Evolutionary conservation across 1,140 invertebrate genomes (phyloP), one percentile per base, ranked within the genome.

Genomic region (Holotrichia oblita): DNA sequence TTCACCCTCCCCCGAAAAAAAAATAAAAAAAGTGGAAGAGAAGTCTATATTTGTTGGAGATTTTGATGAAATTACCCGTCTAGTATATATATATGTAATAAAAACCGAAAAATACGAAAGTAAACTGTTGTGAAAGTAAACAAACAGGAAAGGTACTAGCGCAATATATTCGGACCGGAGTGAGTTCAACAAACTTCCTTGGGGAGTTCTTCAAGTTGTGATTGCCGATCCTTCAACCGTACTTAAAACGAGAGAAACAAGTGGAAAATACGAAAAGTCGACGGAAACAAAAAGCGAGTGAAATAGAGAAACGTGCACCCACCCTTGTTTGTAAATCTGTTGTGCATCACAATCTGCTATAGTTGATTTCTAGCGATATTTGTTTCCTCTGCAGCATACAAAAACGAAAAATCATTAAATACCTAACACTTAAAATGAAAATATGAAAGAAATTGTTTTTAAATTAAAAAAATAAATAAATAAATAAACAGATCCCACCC

Each of bases 241-340:
- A 8, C 12, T 12, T 27, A 22, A 34, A 1, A 69, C 12, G 61
- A 22, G 27, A 27, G 22, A 24, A 34, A 69, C 22, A 34, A 69
- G 61, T 22, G 61, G 61, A 27, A 27, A 27, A 27, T 34, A 69
- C 4, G 22, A 69, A 34, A 61, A 61, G 8, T 61, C 42, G 59
- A 61, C 59, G 59, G 22, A 17, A 12, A 9, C 8, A 69, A 9
- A 34, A 69, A 24, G 27, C 22, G 22, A 69, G 22, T 40, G 40
- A 76, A 79, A 17, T 81, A 82, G 72, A 80, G 80, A 79, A 78
- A 80, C 22, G 78, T 77, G 83, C 83, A 84, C 84, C 27, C 81
- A 81, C 22, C 61, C 61, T 83, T 81, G 81, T 85, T 84, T 83
- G 81, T 81, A 83, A 84, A 83, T 80, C 80, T 82, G 80, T 84